A percentile compares a stretch with the other conserved stretches of the same genome.
phyloP scores from a whole-genome alignment of 2,113 vertebrate genomes.

The Poeciliopsis prolifica region DNA sequence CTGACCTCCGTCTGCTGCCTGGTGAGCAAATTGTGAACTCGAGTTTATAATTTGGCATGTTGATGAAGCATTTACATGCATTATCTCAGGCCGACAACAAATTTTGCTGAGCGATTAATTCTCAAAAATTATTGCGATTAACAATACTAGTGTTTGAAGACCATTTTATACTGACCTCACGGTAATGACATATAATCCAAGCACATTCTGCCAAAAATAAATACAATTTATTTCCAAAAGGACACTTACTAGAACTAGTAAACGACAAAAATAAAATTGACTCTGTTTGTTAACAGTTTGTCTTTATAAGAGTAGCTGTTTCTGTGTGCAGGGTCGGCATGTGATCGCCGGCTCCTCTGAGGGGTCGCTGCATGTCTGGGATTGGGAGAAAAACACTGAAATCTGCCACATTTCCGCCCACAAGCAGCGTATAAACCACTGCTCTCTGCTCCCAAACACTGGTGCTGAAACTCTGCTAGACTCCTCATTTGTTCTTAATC shows the following conservation, averaged over 20 bases:
- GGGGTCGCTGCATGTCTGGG: constrained; percentile 86
- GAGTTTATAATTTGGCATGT: neutral
- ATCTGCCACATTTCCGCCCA: constrained; percentile 85
- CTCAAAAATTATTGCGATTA: too few relatives aligned
- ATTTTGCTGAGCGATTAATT: too few relatives aligned
- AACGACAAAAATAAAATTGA: too few relatives aligned
- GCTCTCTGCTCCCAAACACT: constrained; percentile 46
- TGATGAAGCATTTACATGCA: neutral
- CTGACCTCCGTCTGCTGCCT: constrained; percentile 78
- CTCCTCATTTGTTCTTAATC: neutral
- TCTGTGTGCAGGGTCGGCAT: constrained; percentile 74
- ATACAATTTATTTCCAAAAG: too few relatives aligned
- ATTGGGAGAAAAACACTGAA: constrained; percentile 76
- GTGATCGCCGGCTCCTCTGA: constrained; percentile 80
- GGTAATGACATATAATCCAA: too few relatives aligned
- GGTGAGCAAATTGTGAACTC: constrained; percentile 61
- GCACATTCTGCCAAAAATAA: too few relatives aligned
- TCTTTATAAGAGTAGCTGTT: neutral
- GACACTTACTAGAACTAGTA: too few relatives aligned
- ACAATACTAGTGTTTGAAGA: too few relatives aligned
- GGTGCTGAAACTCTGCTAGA: constrained; percentile 38
- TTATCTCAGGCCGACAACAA: too few relatives aligned
- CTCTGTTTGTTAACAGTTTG: neutral
- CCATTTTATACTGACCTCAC: too few relatives aligned
- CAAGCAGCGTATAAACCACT: constrained; percentile 77